A percentile compares a stretch with the other conserved stretches of the same genome.
These are phyloP conservation scores for Morbakka virulenta DNA, from an alignment of 30 jellyfish, hydroid and myxozoan genomes.

Conservation along the genomic window DNA sequence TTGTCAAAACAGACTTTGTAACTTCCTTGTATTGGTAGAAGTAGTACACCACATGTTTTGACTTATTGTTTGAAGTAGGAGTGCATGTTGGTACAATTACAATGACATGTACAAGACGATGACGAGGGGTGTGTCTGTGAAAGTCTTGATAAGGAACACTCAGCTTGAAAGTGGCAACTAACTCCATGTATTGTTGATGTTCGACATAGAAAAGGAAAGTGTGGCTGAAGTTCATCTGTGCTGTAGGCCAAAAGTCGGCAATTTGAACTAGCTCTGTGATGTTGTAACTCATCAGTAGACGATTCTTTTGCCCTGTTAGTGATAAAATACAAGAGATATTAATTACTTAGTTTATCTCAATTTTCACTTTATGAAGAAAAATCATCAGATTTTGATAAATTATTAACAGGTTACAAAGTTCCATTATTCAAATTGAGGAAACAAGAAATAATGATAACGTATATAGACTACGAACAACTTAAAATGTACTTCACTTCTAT, in stretches of 20 bases:
- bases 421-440: no score
- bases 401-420: no score
- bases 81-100: background rate
- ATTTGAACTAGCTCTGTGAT: background rate
- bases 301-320: background rate
- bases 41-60: no score
- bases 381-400: no score
- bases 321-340: no score
- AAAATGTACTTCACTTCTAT: no score
- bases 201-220: slow-evolving; percentile 63
- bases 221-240: slow-evolving; percentile 65
- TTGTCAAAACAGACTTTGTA: no score
- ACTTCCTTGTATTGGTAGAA: no score
- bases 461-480: no score
- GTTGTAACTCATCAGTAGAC: background rate
- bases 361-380: no score
- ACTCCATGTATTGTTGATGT: background rate
- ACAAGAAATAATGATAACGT: no score
- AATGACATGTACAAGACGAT: background rate
- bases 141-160: background rate
- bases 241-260: slow-evolving; percentile 38
- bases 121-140: background rate
- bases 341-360: no score
- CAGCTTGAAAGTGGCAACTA: background rate
- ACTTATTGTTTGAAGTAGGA: background rate